phyloP scores from a whole-genome alignment of 2,113 vertebrate genomes.

The Pelecanoides urinatrix region DNA sequence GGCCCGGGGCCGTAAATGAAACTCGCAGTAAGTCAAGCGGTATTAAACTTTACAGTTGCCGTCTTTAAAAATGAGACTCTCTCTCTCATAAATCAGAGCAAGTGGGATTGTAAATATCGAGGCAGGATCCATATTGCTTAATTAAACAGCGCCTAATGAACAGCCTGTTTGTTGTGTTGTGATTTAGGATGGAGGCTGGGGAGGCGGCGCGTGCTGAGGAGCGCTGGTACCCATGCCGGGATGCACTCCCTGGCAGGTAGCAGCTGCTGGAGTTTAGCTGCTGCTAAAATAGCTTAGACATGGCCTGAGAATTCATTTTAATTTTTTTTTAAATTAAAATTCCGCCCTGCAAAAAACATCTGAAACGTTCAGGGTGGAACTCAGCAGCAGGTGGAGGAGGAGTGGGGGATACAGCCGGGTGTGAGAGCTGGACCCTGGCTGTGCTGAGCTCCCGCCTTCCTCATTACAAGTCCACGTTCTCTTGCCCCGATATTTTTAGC shows the following conservation, averaged over 20 bases:
- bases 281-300: neutral
- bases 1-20: conserved; percentile 40
- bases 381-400: neutral
- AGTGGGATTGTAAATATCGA: conserved; percentile 66
- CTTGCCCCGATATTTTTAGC: neutral
- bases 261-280: neutral
- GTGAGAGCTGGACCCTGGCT: neutral
- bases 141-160: conserved; percentile 68
- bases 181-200: conserved; percentile 44
- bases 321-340: neutral
- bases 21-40: conserved; percentile 57
- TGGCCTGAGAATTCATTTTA: neutral
- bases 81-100: conserved; percentile 57
- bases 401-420: accelerated
- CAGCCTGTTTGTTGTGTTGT: conserved; percentile 58
- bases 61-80: conserved; percentile 22
- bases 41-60: conserved; percentile 67
- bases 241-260: neutral
- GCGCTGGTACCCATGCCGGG: neutral
- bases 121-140: conserved; percentile 72
- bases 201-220: neutral
- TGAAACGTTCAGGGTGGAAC: neutral
- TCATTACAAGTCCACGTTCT: neutral
- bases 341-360: accelerated
- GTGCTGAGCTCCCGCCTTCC: neutral